These are phyloP conservation scores for Helicoverpa zea DNA, from an alignment of 1,140 invertebrate genomes.

Conservation along the genomic window DNA sequence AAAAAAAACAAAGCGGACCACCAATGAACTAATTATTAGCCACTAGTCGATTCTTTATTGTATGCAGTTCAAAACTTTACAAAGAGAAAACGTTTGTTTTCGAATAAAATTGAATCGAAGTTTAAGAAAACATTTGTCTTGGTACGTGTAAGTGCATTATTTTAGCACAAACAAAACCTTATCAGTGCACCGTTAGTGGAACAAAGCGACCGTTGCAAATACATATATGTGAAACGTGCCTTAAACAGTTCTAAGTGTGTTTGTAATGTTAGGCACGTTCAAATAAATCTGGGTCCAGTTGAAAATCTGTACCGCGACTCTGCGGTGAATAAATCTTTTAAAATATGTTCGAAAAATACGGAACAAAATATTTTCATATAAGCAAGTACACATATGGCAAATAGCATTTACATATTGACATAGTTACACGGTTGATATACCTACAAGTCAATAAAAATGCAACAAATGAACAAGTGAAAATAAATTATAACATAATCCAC, in stretches of 20 bases:
- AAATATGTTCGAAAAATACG: background rate
- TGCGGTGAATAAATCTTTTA: background rate
- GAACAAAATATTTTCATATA: too few species aligned
- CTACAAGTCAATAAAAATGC: too few species aligned
- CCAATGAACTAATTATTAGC: too few species aligned
- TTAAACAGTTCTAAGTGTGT: background rate
- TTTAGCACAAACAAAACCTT: slow-evolving; percentile 21
- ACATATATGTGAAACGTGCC: slow-evolving; percentile 17
- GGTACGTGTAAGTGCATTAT: background rate
- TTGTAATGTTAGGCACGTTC: slow-evolving; percentile 33
- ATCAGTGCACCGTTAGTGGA: slow-evolving; percentile 23
- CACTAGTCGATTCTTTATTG: too few species aligned
- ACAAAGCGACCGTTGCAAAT: slow-evolving; percentile 30
- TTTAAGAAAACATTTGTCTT: background rate
- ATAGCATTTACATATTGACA: too few species aligned
- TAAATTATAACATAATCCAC: background rate
- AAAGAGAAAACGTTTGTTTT: too few species aligned
- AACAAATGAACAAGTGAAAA: background rate
- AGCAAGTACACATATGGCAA: too few species aligned
- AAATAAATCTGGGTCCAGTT: slow-evolving; percentile 31
- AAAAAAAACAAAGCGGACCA: background rate
- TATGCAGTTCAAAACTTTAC: too few species aligned
- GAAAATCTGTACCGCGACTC: slow-evolving; percentile 4
- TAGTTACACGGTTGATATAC: too few species aligned
- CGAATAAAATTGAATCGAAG: too few species aligned